Conservation (phyloP, 2,797 vertebrate species). For the Propithecus perrieri region DNA sequence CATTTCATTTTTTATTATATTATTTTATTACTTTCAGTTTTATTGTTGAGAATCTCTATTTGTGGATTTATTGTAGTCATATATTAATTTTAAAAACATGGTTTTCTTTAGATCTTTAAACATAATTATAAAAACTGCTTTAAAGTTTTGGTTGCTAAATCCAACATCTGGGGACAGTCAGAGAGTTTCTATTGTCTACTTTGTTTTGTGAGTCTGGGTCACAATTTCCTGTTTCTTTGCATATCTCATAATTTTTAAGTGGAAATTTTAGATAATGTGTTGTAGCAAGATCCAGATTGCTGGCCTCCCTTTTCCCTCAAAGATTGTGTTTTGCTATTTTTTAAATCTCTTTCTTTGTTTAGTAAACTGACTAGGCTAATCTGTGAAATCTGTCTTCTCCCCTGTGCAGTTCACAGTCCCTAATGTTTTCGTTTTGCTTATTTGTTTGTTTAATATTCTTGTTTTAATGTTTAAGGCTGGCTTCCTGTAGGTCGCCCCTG, state of each 20-base stretch:
- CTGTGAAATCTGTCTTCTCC: background rate
- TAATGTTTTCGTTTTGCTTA: background rate
- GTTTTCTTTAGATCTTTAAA: background rate
- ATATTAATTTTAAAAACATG: background rate
- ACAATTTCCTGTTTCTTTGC: background rate
- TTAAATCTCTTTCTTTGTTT: background rate
- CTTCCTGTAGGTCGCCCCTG: background rate
- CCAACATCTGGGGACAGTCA: background rate
- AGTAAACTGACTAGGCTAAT: background rate
- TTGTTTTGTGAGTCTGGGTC: background rate
- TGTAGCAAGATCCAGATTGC: background rate
- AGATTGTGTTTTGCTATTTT: background rate
- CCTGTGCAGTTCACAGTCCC: background rate
- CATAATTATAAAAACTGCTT: background rate
- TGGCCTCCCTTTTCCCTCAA: background rate
- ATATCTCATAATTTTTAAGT: background rate
- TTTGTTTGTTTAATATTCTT: background rate
- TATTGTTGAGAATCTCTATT: background rate
- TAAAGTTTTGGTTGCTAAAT: background rate
- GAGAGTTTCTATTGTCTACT: background rate
- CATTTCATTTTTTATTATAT: background rate
- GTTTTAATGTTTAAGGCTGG: background rate
- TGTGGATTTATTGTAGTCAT: background rate
- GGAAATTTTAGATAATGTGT: background rate
- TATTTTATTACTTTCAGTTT: background rate